Base-by-base conservation (phyloP, 2,888 invertebrate species). In the Synergus umbraculus region DNA sequence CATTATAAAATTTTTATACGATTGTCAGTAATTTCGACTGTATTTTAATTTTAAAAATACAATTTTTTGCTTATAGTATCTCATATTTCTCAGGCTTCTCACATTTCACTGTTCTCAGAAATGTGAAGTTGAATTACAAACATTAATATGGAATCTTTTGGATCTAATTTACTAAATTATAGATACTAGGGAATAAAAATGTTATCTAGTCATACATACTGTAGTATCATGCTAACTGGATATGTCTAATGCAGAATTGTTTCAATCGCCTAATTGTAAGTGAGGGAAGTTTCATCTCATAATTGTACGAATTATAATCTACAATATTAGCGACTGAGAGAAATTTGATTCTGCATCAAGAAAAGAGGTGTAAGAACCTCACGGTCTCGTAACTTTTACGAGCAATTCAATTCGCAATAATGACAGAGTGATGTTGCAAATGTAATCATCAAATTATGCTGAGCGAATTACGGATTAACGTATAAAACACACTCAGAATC, bases 401-500 rank as follows among this genome's bases (percentile, higher is more conserved):
- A 18, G 73, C 73, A 37, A 58, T 54, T 73, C 54, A 73, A 73
- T 54, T 58, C 49, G 54, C 37, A 49, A 54, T 73, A 63, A 63
- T 29, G 63, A 63, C 10, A 63, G 29, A 63, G 63, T 22, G 63
- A 13, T 4, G 63, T 63, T 63, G 63, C 63, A 13, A 63, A 12
- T 63, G 12, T 63, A 63, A 63, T 63, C 22, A 22, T 60, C 18
- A 13, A 63, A 63, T 63, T 63, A 63, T 29, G 13, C 13, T 49
- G 54, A 49, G 73, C 18, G n/a, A 73, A 73, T 73, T 58, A 58
- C 12, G 18, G 41, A 73, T 73, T 58, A 58, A 41, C 0, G 41
- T 41, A 73, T 58, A 58, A 73, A 58, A 49, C 15, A 54, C 10
- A 54, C 12, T 73, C n/a, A 18, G n/a, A 83, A 83, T 82, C 76